Base-by-base conservation (phyloP, 2,888 invertebrate genomes). In the Alviniconcha strummeri region DNA sequence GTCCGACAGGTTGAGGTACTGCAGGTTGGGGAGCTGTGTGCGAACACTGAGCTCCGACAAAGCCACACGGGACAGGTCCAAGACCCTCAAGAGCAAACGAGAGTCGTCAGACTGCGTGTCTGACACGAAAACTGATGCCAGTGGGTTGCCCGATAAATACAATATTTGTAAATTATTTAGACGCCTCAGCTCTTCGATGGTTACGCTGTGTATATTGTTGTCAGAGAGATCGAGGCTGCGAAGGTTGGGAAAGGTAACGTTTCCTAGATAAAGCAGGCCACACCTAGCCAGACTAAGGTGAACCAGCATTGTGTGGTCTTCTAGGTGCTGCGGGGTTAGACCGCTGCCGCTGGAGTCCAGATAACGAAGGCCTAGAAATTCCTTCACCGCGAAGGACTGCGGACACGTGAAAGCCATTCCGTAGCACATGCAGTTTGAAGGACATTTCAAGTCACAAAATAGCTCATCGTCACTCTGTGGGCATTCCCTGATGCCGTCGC, bases 271-370 rank as follows among this genome's bases (percentile, higher is more conserved):
- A 15, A 52, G 0, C 5, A 79, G 19, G 15, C 54, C n/a, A 79
- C 79, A 79, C 67, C 79, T 79, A 7, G 67, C 64, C 8, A 79
- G 67, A 15, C 13, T 52, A 13, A 79, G 67, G 67, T 79, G 67
- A 60, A 79, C 67, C 64, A 79, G 52, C 79, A 79, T 64, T 11
- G 52, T 17, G 54, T 67, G 60, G 17, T 52, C 17, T 19, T 60
- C 54, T 52, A 79, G 67, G 54, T 52, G 52, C 11, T 17, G 64
- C 6, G 64, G 78, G 5, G 7, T 64, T 64, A 79, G 36, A 4
- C 78, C 78, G n/a, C 64, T 79, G 54, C 57, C 78, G 6, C 64
- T 52, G 36, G 78, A 60, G 57, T 79, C 78, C 78, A 79, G 52
- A 56, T 64, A 79, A 36, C 78, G 78, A 52, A n/a, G n/a, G n/a